Evolutionary conservation across 2,797 vertebrate species (phyloP).

Genomic region (Malurus splendens): DNA sequence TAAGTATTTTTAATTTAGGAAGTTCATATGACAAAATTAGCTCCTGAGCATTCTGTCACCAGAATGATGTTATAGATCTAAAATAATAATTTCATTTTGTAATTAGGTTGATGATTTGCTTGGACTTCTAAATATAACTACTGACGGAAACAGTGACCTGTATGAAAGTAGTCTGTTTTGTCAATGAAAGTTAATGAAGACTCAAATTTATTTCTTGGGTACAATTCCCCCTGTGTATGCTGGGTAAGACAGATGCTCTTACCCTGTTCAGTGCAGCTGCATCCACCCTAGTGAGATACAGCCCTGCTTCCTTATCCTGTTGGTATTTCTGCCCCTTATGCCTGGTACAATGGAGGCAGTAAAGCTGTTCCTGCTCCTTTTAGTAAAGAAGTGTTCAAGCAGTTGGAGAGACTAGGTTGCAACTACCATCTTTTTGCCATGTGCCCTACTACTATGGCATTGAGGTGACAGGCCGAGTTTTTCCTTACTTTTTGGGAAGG

Average conservation of each 20-base stretch:
- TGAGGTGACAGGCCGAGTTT: not conserved
- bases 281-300: not conserved
- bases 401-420: not conserved
- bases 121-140: not conserved
- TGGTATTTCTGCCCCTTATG: not conserved
- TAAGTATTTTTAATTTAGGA: not conserved
- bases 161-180: not conserved
- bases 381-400: not conserved
- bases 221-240: not conserved
- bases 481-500: not conserved
- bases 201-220: not conserved
- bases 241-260: not conserved
- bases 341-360: rapidly evolving
- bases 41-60: not conserved
- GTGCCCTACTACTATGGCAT: rapidly evolving
- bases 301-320: not conserved
- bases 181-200: not conserved
- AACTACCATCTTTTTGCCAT: not conserved
- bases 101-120: not conserved
- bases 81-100: not conserved
- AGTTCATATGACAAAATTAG: not conserved
- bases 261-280: not conserved
- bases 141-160: not conserved
- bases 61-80: not conserved
- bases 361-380: not conserved